Conservation (phyloP, 2,113 vertebrate species). For the Indicator indicator region DNA sequence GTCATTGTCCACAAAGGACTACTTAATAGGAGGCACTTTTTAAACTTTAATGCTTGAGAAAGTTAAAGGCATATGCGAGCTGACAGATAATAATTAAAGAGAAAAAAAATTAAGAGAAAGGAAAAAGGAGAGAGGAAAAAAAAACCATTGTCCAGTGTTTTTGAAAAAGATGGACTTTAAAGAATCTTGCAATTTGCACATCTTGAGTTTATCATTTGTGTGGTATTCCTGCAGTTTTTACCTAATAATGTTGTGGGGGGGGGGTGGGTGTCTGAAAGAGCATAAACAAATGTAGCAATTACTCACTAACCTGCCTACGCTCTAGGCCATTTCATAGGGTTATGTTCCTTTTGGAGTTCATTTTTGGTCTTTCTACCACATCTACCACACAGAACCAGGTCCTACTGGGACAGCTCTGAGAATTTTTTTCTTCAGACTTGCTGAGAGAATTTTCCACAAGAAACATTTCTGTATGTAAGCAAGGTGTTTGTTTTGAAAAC, state of each 20-base stretch:
- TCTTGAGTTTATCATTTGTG: constrained; percentile 89
- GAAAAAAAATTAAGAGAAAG: constrained; percentile 72
- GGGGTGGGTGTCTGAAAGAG: constrained; percentile 75
- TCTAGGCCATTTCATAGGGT: constrained; percentile 78
- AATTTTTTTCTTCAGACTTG: constrained; percentile 77
- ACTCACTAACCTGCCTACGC: constrained; percentile 87
- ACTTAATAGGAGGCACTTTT: constrained; percentile 84
- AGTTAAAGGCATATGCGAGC: constrained; percentile 82
- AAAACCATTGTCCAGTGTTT: constrained; percentile 92
- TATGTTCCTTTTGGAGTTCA: constrained; percentile 78
- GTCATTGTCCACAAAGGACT: constrained; percentile 80
- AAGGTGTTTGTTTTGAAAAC: constrained; percentile 70
- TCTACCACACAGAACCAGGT: constrained; percentile 78
- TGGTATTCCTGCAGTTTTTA: constrained; percentile 86
- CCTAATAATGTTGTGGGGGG: constrained; percentile 80
- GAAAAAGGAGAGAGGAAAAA: constrained; percentile 75
- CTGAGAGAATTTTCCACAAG: constrained; percentile 77
- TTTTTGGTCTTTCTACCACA: constrained; percentile 75
- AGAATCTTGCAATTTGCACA: constrained; percentile 99
- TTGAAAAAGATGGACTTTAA: constrained; percentile 90
- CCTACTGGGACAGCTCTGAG: constrained; percentile 77
- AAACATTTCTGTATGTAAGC: constrained; percentile 74
- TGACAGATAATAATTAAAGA: constrained; percentile 78
- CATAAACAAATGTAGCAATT: constrained; percentile 92
- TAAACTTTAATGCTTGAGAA: constrained; percentile 81